Conservation (phyloP, 2,797 vertebrate species). For the Pseudotriccus pelzelni region DNA sequence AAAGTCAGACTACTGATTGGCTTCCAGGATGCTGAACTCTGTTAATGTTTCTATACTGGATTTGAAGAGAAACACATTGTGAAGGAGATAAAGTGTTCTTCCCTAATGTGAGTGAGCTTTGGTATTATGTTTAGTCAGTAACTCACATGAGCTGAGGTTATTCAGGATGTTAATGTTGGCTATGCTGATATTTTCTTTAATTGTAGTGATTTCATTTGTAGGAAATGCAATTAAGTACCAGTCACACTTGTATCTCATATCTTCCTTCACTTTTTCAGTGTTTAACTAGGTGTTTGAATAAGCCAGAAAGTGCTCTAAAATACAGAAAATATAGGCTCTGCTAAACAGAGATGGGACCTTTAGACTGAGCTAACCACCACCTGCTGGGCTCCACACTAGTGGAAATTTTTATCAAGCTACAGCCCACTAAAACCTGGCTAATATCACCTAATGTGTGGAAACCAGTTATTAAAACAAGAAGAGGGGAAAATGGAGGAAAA, state of each 20-base stretch:
- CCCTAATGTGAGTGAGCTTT: neutral
- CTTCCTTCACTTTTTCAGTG: neutral
- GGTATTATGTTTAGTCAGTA: neutral
- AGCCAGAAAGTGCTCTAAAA: neutral
- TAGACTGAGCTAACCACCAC: neutral
- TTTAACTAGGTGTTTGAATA: neutral
- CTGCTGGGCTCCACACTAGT: neutral
- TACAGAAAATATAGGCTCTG: neutral
- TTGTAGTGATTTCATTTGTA: neutral
- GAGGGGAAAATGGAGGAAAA: accelerated
- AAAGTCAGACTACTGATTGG: neutral
- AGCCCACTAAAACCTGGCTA: neutral
- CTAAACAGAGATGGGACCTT: neutral
- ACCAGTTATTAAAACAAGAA: neutral
- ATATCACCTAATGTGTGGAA: neutral
- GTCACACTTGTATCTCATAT: neutral
- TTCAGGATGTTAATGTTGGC: neutral
- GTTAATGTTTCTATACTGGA: neutral
- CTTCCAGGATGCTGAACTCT: neutral
- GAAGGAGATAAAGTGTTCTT: neutral
- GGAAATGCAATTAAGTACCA: neutral
- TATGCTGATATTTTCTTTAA: neutral
- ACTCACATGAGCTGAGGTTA: neutral
- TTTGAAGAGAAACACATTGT: neutral
- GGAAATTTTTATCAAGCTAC: neutral